Conservation (phyloP, 2,113 vertebrate species). For the rabbit (Oryctolagus cuniculus) region mOryCun1.1 NC_091438.1:108965501-108966000, state of each 20-base stretch:
- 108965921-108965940: not conserved
- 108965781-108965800: not conserved
- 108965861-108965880: not conserved
- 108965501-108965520: not conserved
- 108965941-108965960: not conserved
- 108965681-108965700: not conserved
- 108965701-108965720: not conserved
- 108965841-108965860: constrained; percentile 16
- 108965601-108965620: not conserved
- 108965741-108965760: not conserved
- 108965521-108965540: not conserved
- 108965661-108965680: not conserved
- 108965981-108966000: not conserved
- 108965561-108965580: not conserved
- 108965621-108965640: not conserved
- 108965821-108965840: not conserved
- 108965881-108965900: not conserved
- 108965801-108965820: not conserved
- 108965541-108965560: not conserved
- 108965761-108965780: constrained; percentile 12
- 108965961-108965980: not conserved
- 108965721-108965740: not conserved
- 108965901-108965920: not conserved
- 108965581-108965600: not conserved
- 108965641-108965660: not conserved